Evolutionary conservation across 2,888 invertebrate genomes (phyloP), one percentile per base, ranked within the genome.

Genomic region (Molanna angustata): DNA sequence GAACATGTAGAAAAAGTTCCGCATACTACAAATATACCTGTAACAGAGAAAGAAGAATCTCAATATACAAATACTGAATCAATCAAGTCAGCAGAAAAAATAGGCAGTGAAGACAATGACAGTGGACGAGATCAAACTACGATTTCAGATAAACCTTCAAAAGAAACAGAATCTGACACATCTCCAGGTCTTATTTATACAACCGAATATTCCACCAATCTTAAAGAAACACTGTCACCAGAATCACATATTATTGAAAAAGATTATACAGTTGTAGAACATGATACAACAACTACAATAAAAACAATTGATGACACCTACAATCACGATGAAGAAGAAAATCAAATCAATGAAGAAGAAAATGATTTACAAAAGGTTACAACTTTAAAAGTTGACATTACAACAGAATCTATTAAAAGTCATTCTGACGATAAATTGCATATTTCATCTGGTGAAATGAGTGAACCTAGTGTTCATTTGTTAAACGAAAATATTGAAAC

Each of bases 241-340:
- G 49, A 53, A 49, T 49, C 53, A n/a, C 49, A 53, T 17, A 44
- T 7, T 7, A 27, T 27, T 27, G 27, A 27, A n/a, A n/a, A n/a
- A 27, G 27, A 27, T 11, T 11, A 27, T 27, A 27, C 27, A 27
- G 27, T 27, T 7, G 4, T 13, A 21, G 19, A 31, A n/a, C 14
- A 43, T n/a, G 16, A 22, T 22, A 31, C 11, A n/a, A n/a, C 2
- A 16, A 16, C 18, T 7, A 9, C 13, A 1, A 7, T n/a, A n/a
- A n/a, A n/a, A n/a, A n/a, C n/a, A n/a, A n/a, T n/a, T n/a, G n/a
- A n/a, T n/a, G n/a, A n/a, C n/a, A n/a, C n/a, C n/a, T n/a, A n/a
- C n/a, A n/a, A n/a, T n/a, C n/a, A n/a, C n/a, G n/a, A n/a, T n/a
- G n/a, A n/a, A n/a, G n/a, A n/a, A n/a, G n/a, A n/a, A n/a, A n/a